phyloP scores from a whole-genome alignment of 2,888 invertebrate species.

The Pachycephus smyrnensis region DNA sequence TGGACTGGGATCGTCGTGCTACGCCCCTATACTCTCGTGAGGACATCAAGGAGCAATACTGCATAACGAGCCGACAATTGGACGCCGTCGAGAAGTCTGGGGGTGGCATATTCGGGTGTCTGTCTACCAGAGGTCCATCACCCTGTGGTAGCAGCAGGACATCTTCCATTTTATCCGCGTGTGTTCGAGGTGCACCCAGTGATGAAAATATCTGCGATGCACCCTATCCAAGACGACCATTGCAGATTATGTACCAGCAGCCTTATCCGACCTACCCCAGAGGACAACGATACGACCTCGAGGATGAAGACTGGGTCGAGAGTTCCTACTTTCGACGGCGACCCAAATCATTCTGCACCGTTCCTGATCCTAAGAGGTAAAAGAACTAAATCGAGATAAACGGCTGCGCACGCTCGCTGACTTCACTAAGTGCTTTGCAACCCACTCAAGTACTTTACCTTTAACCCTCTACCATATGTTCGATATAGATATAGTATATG shows the following conservation, averaged over 20 bases:
- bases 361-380: constrained; percentile 77
- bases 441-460: not conserved
- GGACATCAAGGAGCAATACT: constrained; percentile 94
- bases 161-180: constrained; percentile 85
- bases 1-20: constrained; percentile 65
- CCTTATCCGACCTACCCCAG: constrained; percentile 58
- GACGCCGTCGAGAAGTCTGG: constrained; percentile 78
- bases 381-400: constrained; percentile 11
- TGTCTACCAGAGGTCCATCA: constrained; percentile 81
- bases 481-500: not conserved
- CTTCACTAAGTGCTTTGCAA: not conserved
- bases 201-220: constrained; percentile 90
- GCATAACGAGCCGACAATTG: constrained; percentile 91
- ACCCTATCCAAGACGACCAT: constrained; percentile 76
- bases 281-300: constrained; percentile 47
- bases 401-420: not conserved
- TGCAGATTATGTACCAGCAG: constrained; percentile 58
- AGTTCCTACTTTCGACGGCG: constrained; percentile 85
- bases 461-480: not conserved
- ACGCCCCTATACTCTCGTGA: constrained; percentile 84
- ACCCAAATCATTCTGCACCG: constrained; percentile 80
- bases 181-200: constrained; percentile 87
- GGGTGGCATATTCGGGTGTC: constrained; percentile 85
- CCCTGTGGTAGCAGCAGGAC: constrained; percentile 73
- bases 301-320: constrained; percentile 77